These are phyloP conservation scores for Notothenia coriiceps DNA, from an alignment of 2,113 vertebrate species.

Conservation along the genomic window DNA sequence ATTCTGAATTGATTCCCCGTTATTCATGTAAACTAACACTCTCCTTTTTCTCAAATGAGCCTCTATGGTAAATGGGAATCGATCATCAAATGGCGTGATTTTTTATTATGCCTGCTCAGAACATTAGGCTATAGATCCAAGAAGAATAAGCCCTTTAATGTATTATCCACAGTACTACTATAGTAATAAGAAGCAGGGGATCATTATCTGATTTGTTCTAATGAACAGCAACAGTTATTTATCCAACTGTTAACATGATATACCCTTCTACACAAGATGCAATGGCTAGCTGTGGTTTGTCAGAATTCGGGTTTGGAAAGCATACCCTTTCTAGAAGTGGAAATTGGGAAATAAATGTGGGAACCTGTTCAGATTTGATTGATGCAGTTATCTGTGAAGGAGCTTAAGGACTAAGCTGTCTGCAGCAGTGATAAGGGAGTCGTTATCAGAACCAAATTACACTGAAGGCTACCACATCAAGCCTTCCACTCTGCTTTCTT, in stretches of 20 bases:
- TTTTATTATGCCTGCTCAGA: constrained; percentile 21
- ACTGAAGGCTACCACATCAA: constrained; percentile 35
- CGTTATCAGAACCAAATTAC: constrained; percentile 56
- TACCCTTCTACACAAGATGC: neutral
- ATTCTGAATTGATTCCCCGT: constrained; percentile 42
- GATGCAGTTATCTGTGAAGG: constrained; percentile 61
- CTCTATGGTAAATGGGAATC: constrained; percentile 54
- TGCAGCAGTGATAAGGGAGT: constrained; percentile 62
- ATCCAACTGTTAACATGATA: neutral
- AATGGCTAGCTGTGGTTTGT: constrained; percentile 41
- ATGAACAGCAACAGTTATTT: neutral
- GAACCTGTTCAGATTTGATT: constrained; percentile 59
- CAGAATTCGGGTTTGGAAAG: constrained; percentile 21
- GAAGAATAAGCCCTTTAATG: neutral
- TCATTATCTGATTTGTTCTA: neutral
- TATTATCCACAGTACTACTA: neutral
- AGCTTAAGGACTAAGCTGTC: constrained; percentile 60
- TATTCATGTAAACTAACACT: constrained; percentile 27
- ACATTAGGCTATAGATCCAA: constrained; percentile 21
- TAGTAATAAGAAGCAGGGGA: neutral
- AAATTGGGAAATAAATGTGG: constrained; percentile 45
- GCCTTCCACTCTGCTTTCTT: constrained; percentile 36
- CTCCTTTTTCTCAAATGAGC: constrained; percentile 28
- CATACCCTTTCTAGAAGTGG: constrained; percentile 25
- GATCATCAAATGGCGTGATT: constrained; percentile 48